Percentiles rank a stretch among this genome's conserved stretches.
Conservation (phyloP, 2,113 vertebrate species). For the human (Homo sapiens) region DNA sequence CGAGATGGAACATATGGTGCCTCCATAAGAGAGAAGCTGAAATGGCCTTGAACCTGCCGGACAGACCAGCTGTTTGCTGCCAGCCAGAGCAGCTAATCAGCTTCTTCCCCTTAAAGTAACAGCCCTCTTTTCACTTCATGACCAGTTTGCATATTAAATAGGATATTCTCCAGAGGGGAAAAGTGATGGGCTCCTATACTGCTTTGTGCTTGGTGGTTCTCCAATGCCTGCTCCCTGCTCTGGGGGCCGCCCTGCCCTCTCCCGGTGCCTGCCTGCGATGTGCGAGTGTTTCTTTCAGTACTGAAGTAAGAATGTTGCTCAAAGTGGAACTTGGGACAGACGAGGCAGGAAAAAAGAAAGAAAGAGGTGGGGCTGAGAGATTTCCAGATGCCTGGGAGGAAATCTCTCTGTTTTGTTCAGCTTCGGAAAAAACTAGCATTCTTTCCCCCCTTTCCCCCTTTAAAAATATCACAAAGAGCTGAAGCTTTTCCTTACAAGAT, state of each 20-base stretch:
- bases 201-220: slow-evolving; percentile 32
- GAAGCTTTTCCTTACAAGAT: slow-evolving; percentile 48
- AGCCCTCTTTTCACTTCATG: slow-evolving; percentile 60
- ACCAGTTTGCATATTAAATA: slow-evolving; percentile 60
- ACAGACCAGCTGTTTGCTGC: slow-evolving; percentile 82
- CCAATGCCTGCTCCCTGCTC: background rate
- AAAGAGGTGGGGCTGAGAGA: background rate
- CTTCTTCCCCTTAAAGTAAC: slow-evolving; percentile 79
- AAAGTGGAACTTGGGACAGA: slow-evolving; percentile 19
- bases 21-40: slow-evolving; percentile 77
- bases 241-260: background rate
- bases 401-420: slow-evolving; percentile 6
- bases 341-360: background rate
- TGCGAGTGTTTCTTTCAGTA: background rate
- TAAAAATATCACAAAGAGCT: slow-evolving; percentile 46
- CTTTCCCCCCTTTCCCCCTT: background rate
- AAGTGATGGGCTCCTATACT: background rate
- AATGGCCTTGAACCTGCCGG: slow-evolving; percentile 84
- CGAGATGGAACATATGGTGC: slow-evolving; percentile 85
- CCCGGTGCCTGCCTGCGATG: background rate
- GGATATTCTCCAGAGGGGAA: slow-evolving; percentile 31
- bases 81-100: slow-evolving; percentile 78
- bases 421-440: slow-evolving; percentile 11
- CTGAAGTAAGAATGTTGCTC: background rate
- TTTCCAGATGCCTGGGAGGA: slow-evolving; percentile 28